Conservation (phyloP, 2,888 invertebrate species). For the Cosmia pyralina region DNA sequence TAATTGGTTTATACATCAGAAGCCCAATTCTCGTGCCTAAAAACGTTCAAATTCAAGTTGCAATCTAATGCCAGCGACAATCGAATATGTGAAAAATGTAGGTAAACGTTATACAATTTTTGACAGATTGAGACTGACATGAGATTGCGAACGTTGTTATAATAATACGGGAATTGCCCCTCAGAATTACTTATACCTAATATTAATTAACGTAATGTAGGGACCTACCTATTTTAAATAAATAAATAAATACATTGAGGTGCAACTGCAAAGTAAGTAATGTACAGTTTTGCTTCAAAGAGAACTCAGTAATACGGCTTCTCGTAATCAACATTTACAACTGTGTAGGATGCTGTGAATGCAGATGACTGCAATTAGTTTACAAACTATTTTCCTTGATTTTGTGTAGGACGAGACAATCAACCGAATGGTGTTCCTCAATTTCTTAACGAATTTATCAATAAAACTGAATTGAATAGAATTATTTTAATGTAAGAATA, state of each 20-base stretch:
- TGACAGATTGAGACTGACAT: too few relatives aligned
- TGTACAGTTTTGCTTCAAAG: conserved; percentile 14
- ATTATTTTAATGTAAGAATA: background rate
- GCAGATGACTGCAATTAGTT: conserved; percentile 24
- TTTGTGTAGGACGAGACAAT: conserved; percentile 36
- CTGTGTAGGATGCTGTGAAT: conserved; percentile 29
- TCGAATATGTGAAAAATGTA: too few relatives aligned
- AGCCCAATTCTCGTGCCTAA: too few relatives aligned
- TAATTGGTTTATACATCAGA: too few relatives aligned
- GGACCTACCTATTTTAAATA: too few relatives aligned
- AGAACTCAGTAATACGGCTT: conserved; percentile 17
- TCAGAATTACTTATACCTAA: too few relatives aligned
- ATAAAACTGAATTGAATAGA: background rate
- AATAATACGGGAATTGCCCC: too few relatives aligned
- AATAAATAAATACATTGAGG: background rate
- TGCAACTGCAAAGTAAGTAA: background rate
- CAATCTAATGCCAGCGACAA: too few relatives aligned
- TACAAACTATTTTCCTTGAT: conserved; percentile 5
- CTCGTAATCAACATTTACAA: conserved; percentile 20
- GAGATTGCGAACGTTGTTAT: too few relatives aligned
- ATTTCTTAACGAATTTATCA: conserved; percentile 13
- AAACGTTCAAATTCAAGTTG: too few relatives aligned
- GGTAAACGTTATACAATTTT: too few relatives aligned
- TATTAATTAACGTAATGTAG: too few relatives aligned
- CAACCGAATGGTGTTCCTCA: conserved; percentile 15